Percentiles rank a stretch among this genome's conserved stretches.
Evolutionary conservation across 2,113 vertebrate species (phyloP).

Genomic region (Loxodonta africana): DNA sequence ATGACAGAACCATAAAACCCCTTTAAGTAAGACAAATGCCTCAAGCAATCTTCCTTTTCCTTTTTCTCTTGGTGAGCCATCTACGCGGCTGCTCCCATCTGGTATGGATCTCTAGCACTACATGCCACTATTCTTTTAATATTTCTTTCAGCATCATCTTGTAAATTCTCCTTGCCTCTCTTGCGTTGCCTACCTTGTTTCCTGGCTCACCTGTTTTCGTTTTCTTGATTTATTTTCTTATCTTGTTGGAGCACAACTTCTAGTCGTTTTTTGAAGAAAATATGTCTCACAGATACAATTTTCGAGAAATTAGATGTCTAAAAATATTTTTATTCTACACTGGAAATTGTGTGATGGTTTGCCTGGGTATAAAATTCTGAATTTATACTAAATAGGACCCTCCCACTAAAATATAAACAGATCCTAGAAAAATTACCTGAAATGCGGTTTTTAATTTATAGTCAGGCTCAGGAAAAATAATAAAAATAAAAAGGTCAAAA

Average conservation of each 20-base stretch:
- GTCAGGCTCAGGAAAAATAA: background rate
- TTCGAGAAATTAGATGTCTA: background rate
- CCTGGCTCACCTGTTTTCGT: background rate
- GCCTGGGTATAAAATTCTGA: slow-evolving; percentile 1
- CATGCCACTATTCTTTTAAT: background rate
- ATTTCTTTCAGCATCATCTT: background rate
- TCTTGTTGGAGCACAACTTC: background rate
- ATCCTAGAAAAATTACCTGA: background rate
- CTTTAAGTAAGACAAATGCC: background rate
- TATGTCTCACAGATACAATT: background rate
- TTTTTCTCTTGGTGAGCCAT: background rate
- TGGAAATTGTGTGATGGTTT: background rate
- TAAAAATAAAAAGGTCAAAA: background rate
- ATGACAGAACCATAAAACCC: background rate
- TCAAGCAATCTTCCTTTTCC: background rate
- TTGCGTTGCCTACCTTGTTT: background rate
- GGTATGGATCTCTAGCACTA: background rate
- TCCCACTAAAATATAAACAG: background rate
- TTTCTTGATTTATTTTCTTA: background rate
- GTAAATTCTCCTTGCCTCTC: background rate
- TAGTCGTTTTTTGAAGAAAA: background rate
- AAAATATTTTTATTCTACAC: background rate
- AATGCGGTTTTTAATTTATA: slow-evolving; percentile 12
- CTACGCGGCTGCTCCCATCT: background rate
- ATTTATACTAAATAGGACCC: background rate